Percentiles rank a stretch among this genome's conserved stretches.
phyloP scores from a whole-genome alignment of 30 jellyfish, hydroid and myxozoan genomes.

The Nemopilema nomurai region DNA sequence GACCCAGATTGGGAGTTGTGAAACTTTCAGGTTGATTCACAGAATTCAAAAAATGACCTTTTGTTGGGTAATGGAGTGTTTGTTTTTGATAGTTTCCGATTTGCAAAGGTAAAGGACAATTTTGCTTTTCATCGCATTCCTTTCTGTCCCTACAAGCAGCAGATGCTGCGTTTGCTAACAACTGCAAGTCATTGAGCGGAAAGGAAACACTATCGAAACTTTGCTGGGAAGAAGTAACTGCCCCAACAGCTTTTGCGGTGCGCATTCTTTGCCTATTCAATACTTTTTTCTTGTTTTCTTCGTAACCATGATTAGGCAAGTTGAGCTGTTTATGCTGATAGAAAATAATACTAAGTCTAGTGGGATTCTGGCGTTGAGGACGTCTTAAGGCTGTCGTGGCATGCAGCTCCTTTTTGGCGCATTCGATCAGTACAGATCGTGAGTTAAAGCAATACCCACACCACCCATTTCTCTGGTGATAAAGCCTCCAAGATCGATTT shows the following conservation, averaged over 20 bases:
- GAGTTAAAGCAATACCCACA: slow-evolving; percentile 91
- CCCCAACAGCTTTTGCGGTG: background rate
- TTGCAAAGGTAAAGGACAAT: background rate
- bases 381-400: slow-evolving; percentile 91
- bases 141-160: slow-evolving; percentile 10
- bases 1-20: no score
- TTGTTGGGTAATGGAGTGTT: background rate
- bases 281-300: slow-evolving; percentile 58
- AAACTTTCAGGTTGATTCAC: background rate
- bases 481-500: background rate
- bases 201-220: background rate
- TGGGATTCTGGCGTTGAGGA: slow-evolving; percentile 84
- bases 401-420: slow-evolving; percentile 93
- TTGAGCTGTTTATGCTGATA: slow-evolving; percentile 95
- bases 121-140: background rate
- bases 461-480: slow-evolving; percentile 95
- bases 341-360: slow-evolving; percentile 90
- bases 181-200: slow-evolving; percentile 43
- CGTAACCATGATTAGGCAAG: slow-evolving; percentile 85
- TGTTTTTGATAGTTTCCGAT: background rate
- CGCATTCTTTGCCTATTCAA: slow-evolving; percentile 39
- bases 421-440: slow-evolving; percentile 91
- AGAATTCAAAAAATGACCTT: background rate
- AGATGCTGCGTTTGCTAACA: slow-evolving; percentile 81
- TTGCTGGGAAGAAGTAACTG: background rate